Evolutionary conservation across 2,888 invertebrate species (phyloP).

Genomic region (Lasioglossum morio): DNA sequence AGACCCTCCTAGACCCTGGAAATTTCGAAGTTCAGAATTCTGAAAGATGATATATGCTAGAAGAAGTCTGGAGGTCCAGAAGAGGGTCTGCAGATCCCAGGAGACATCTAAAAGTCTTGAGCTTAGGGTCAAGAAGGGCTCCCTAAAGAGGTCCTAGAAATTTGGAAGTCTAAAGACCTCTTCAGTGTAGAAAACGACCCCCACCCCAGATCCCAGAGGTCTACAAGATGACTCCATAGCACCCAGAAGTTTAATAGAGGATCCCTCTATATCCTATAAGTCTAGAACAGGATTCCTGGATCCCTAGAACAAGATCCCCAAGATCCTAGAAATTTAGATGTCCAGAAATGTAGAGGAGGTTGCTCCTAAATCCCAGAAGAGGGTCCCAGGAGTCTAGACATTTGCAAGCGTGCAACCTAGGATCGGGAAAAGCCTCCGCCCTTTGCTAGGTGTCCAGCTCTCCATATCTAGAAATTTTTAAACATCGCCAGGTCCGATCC

Average conservation of each 20-base stretch:
- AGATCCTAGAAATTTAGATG: neutral
- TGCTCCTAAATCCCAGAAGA: no score
- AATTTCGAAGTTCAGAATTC: neutral
- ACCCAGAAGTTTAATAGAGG: no score
- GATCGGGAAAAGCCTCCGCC: neutral
- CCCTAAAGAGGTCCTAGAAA: no score
- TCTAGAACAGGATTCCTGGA: neutral
- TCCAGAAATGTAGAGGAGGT: neutral
- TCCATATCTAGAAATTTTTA: constrained; percentile 13
- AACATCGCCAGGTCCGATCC: neutral
- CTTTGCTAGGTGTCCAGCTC: neutral
- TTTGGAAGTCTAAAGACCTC: neutral
- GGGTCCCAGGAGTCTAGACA: neutral
- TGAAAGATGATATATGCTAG: neutral
- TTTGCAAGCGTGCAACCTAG: neutral
- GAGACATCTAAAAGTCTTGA: no score
- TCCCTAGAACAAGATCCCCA: no score
- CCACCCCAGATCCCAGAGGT: no score
- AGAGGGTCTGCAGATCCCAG: no score
- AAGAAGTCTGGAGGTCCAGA: no score
- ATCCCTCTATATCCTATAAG: no score
- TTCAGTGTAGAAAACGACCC: no score
- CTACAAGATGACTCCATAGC: no score
- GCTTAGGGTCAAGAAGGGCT: neutral
- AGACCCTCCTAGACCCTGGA: neutral